Percentiles rank a stretch among this genome's conserved stretches.
Conservation (phyloP, 2,113 vertebrate species). For the Hippoglossus stenolepis region DNA sequence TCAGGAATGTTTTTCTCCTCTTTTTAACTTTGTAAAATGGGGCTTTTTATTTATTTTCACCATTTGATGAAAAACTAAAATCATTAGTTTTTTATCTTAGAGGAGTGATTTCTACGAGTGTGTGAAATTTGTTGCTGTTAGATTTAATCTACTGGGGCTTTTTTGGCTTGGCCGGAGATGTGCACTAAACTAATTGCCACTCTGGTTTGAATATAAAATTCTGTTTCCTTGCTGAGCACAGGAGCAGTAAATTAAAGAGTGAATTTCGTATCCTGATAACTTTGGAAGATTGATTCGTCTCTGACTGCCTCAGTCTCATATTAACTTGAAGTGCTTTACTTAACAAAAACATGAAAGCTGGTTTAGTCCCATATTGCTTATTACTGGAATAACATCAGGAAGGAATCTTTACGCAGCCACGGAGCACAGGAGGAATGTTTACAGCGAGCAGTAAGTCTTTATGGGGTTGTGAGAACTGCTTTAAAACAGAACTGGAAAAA, state of each 20-base stretch:
- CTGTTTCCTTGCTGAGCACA: neutral
- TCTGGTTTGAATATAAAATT: no score
- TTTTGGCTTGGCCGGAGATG: no score
- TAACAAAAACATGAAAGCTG: neutral
- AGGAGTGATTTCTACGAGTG: no score
- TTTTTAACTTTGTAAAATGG: no score
- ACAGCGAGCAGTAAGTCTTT: neutral
- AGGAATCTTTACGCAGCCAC: neutral
- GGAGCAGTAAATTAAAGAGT: neutral
- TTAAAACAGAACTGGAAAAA: neutral
- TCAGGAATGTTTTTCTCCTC: no score
- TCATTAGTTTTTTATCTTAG: no score
- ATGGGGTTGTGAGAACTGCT: neutral
- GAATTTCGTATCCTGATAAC: neutral
- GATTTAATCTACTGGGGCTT: no score
- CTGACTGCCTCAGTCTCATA: neutral
- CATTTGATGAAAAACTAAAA: no score
- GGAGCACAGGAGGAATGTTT: constrained; percentile 6
- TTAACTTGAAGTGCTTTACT: neutral
- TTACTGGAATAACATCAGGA: neutral
- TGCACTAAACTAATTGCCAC: no score
- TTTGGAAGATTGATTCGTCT: neutral
- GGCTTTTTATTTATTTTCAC: no score
- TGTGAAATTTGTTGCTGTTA: no score
- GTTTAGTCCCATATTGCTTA: neutral